phyloP scores from a whole-genome alignment of 2,888 invertebrate species.

The Syrphus vitripennis region DNA sequence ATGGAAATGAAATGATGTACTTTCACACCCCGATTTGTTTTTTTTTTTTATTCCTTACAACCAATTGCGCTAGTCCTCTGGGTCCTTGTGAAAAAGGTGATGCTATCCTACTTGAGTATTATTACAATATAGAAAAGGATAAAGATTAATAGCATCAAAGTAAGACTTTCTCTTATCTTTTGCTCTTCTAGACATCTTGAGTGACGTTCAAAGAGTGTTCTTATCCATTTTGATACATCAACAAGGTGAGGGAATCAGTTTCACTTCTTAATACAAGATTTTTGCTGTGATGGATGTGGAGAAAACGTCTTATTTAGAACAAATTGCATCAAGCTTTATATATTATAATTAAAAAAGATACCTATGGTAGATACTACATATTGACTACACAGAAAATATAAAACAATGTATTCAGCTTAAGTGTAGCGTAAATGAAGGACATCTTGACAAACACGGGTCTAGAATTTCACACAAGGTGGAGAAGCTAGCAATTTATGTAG shows the following conservation, averaged over 20 bases:
- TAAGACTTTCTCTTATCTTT: background rate
- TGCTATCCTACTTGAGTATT: background rate
- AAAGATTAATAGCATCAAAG: constrained; percentile 38
- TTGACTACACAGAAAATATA: too few species aligned
- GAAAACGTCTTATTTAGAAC: background rate
- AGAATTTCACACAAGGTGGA: too few species aligned
- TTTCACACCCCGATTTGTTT: constrained; percentile 38
- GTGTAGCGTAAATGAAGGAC: too few species aligned
- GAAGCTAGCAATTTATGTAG: too few species aligned
- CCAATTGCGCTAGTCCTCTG: background rate
- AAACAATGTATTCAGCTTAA: too few species aligned
- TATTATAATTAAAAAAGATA: background rate
- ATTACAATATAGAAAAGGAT: background rate
- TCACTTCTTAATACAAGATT: background rate
- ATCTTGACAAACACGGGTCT: too few species aligned
- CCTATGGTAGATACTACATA: too few species aligned
- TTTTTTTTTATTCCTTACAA: background rate
- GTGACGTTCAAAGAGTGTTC: background rate
- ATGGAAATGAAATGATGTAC: background rate
- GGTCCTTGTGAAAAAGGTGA: background rate
- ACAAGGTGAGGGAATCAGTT: background rate
- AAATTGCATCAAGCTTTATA: background rate
- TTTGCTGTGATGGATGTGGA: background rate
- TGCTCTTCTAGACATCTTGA: background rate
- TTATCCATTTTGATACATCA: background rate